Evolutionary conservation across 2,888 invertebrate species (phyloP), one percentile per base, ranked within the genome.

Genomic region (Leucozona laternaria): DNA sequence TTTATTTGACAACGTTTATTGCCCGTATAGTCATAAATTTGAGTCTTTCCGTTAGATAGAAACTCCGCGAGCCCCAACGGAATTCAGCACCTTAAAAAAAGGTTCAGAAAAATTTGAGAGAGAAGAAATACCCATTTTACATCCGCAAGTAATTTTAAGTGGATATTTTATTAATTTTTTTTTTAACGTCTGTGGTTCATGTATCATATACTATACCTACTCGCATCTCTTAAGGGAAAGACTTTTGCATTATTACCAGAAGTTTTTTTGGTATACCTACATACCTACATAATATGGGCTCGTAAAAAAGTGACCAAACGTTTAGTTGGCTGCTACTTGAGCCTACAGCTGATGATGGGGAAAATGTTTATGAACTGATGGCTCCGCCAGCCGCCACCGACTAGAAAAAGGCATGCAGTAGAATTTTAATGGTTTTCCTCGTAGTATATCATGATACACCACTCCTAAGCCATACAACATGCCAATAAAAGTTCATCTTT

Each of bases 1-100:
- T 89, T 89, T 89, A 89, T 88, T 89, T 88, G 89, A 89, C 89
- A 89, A 88, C 87, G 88, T 89, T 89, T 89, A 89, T 88, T 88
- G 88, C 79, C 78, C 75, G 84, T 80, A 78, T 81, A 80, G 88
- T 80, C 87, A 88, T 89, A 89, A 89, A 89, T 89, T 88, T 79
- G 55, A 73, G 82, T 78, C 86, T 82, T 81, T 77, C 81, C 85
- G 77, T 72, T 77, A 70, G 73, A 68, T 78, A 64, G 45, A 31
- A 70, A 73, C 66, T 57, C 43, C 17, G 7, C 15, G 11, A 53
- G 15, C 13, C 40, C 15, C 20, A 20, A 62, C 10, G 34, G 25
- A 70, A 70, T 81, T 57, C 57, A 34, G 66, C 64, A 78, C 66
- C 64, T 70, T 68, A 15, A 53, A 45, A 57, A 77, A 76, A 64